Evolutionary conservation across 2,888 invertebrate species (phyloP).

Genomic region (Folsomia candida): DNA sequence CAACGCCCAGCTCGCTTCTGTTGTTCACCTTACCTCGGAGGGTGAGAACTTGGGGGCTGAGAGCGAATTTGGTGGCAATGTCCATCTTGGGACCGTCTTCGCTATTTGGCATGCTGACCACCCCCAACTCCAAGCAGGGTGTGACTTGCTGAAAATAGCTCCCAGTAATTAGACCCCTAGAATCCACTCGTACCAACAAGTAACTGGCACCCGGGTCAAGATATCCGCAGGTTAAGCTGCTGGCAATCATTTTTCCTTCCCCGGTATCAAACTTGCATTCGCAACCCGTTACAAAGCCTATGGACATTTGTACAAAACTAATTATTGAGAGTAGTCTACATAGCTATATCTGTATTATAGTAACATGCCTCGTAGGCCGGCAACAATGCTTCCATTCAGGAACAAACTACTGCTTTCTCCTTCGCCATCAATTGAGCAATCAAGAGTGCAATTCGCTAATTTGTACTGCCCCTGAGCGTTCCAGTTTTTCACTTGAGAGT

Average conservation of each 20-base stretch:
- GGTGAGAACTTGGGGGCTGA: constrained; percentile 12
- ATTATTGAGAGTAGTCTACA: too few relatives aligned
- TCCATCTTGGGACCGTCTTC: constrained; percentile 17
- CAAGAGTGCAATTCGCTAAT: constrained; percentile 19
- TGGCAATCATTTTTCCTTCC: constrained; percentile 6
- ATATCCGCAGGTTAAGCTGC: constrained; percentile 9
- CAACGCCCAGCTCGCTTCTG: constrained; percentile 21
- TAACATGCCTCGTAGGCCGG: constrained; percentile 17
- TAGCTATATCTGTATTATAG: too few relatives aligned
- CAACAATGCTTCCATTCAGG: constrained; percentile 12
- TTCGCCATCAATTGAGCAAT: constrained; percentile 2
- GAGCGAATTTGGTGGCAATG: constrained; percentile 17
- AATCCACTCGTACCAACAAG: not conserved
- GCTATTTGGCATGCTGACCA: not conserved
- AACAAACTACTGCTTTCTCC: constrained; percentile 13
- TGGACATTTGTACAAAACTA: not conserved
- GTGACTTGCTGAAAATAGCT: constrained; percentile 22
- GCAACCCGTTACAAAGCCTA: constrained; percentile 16
- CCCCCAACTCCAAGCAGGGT: constrained; percentile 14
- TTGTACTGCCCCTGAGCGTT: constrained; percentile 11
- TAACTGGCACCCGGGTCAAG: not conserved
- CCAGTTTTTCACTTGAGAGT: not conserved
- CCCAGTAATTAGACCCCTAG: not conserved
- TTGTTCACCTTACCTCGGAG: constrained; percentile 28
- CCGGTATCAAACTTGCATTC: constrained; percentile 16